Base-by-base conservation (phyloP, 2,888 invertebrate species). In the Lottia gigantea region DNA sequence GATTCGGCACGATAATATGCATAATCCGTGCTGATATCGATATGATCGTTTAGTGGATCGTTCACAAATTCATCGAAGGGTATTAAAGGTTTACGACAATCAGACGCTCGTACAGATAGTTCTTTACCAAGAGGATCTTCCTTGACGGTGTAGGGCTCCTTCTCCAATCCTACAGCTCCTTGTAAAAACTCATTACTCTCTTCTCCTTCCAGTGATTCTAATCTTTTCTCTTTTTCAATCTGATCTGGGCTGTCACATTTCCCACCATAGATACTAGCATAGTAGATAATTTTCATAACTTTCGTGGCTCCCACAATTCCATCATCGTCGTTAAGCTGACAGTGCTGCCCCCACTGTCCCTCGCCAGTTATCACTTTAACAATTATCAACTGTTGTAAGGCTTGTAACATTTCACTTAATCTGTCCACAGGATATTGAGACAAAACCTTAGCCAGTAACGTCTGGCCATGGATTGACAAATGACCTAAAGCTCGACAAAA, bases 11-110 rank as follows among this genome's bases (percentile, higher is more conserved):
- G 95, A 89, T 94, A 97, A 88, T 94, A 94, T 66, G 95, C 93
- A 90, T 95, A 96, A 90, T 97, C 97, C 85, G 94, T 93, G 88
- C 96, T 95, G 94, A 97, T 96, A 91, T 96, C 95, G 75, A 97
- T 93, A 71, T 93, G 93, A 88, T 97, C 96, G 90, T 96, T 96
- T 66, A 97, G 91, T 0, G 95, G 94, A 88, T 97, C 97, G 88
- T 97, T 97, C 89, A 97, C 95, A 90, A 97, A 97, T 84, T 97
- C 96, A 76, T 93, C 93, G 85, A 94, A 95, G 71, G 95, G 92
- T 86, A 97, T 91, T 82, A 92, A 91, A 49, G 97, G 96, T 85
- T 92, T 92, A 66, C 95, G 92, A 86, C 95, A 94, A 86, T 97
- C 95, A 83, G 95, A 89, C 26, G 93, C 92, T 84, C 93, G 92